Conservation (phyloP, 2,888 invertebrate species). For the Aspidiotus destructor region DNA sequence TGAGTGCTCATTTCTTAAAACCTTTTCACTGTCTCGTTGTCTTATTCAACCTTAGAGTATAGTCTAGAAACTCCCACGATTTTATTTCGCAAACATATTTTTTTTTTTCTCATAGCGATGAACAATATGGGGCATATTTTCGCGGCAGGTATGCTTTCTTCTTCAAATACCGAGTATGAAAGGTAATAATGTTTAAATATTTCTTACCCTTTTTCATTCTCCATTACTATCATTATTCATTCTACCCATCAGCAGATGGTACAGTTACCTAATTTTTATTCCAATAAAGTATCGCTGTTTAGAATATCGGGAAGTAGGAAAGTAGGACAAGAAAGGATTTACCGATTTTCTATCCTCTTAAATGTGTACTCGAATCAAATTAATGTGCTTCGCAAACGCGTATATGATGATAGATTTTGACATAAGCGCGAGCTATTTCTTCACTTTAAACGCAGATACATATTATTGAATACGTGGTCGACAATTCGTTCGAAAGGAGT, state of each 20-base stretch:
- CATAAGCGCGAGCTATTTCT: too few species aligned
- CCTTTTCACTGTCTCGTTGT: neutral
- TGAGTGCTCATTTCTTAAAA: neutral
- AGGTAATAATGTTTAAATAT: neutral
- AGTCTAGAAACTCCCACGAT: conserved; percentile 1
- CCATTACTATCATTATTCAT: neutral
- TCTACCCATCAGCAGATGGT: conserved; percentile 1
- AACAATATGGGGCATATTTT: neutral
- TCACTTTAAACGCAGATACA: too few species aligned
- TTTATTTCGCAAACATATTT: conserved; percentile 1
- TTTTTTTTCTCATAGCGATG: neutral
- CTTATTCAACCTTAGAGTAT: neutral
- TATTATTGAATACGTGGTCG: too few species aligned
- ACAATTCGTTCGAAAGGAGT: too few species aligned
- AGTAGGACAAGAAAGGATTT: neutral
- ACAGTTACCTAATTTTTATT: conserved; percentile 13
- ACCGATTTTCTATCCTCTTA: too few species aligned
- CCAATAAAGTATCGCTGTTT: neutral
- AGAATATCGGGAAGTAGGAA: neutral
- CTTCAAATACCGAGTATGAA: neutral
- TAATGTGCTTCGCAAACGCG: too few species aligned
- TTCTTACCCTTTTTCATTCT: neutral
- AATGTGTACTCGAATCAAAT: too few species aligned
- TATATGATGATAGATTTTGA: too few species aligned
- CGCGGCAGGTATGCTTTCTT: neutral